Base-by-base conservation (phyloP, 2,113 vertebrate genomes). In the Ochotona princeps region DNA sequence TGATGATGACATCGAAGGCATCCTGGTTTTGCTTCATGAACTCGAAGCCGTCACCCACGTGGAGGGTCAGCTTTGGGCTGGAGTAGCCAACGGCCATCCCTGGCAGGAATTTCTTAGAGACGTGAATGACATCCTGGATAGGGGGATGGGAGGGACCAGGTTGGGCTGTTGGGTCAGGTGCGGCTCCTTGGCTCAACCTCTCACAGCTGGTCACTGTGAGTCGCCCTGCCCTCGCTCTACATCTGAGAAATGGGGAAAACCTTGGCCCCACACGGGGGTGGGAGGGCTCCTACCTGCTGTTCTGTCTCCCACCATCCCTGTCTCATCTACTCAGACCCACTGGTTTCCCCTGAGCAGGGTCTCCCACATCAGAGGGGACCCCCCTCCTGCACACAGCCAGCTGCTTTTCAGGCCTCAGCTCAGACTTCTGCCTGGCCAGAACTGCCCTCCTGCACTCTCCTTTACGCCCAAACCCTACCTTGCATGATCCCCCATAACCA, bases 1-100 rank as follows among this genome's bases (percentile, higher is more conserved):
- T 99, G 97, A 99, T 99, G 96, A 99, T 99, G 76, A 99, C 97
- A 38, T 99, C 99, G 11, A 99, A 99, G 74, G 99, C 99, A 83
- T 99, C 99, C 97, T 99, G 99, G 97, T 99, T 99, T 97, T 99
- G 98, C 92, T 99, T 99, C 99, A 99, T 99, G 97, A 99, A 99
- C 96, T 99, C 99, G 97, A 99, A 99, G 51, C 99, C 99, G 1
- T 99, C 99, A 2, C 99, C 99, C 4, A 99, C 98, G 0, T 99
- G 98, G 44, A 99, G 97, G 75, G 98, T 99, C 87, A 99, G 98
- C 94, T 99, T 99, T 35, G 99, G 98, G 57, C 99, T 99, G 91
- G 99, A 99, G 96, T 99, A 99, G 2, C 99, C 99, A 90, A 99
- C 97, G 7, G 99, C 99, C 99, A 99, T 99, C 51, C 99, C 98